These are phyloP conservation scores for Recurvirostra avosetta DNA, from an alignment of 2,113 vertebrate species.

Conservation along the genomic window DNA sequence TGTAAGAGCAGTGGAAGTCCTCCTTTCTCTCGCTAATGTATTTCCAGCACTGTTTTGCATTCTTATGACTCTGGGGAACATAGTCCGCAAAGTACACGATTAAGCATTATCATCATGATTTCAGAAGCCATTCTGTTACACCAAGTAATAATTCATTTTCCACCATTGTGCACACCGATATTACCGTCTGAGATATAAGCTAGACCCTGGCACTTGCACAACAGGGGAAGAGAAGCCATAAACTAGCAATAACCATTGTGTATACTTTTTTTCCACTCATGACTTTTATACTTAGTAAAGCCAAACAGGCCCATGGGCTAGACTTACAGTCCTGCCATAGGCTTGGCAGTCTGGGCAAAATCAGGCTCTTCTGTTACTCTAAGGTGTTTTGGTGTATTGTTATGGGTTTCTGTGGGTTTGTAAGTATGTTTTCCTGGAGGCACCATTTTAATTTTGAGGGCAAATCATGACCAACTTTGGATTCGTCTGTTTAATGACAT, in stretches of 20 bases:
- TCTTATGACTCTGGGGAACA: constrained; percentile 32
- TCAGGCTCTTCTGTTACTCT: background rate
- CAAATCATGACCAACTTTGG: background rate
- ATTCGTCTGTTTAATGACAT: background rate
- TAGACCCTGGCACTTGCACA: background rate
- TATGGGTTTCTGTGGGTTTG: background rate
- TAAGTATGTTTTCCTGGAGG: constrained; percentile 6
- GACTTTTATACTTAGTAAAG: background rate
- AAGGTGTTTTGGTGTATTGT: background rate
- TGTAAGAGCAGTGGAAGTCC: background rate
- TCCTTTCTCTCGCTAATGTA: constrained; percentile 3
- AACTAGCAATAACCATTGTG: background rate
- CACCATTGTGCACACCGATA: background rate
- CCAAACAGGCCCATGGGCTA: background rate
- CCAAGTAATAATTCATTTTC: constrained; percentile 27
- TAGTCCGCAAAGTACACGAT: background rate
- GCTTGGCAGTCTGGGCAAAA: background rate
- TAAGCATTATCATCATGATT: constrained; percentile 19
- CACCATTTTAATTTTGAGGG: constrained; percentile 22
- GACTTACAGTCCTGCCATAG: background rate
- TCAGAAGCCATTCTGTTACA: constrained; percentile 1
- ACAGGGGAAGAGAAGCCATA: background rate
- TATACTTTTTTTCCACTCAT: background rate
- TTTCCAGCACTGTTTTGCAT: constrained; percentile 39
- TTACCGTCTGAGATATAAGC: background rate